Percentiles rank a stretch among this genome's conserved stretches.
Evolutionary conservation across 2,888 invertebrate species (phyloP).

Genomic region (Pachycephus smyrnensis): DNA sequence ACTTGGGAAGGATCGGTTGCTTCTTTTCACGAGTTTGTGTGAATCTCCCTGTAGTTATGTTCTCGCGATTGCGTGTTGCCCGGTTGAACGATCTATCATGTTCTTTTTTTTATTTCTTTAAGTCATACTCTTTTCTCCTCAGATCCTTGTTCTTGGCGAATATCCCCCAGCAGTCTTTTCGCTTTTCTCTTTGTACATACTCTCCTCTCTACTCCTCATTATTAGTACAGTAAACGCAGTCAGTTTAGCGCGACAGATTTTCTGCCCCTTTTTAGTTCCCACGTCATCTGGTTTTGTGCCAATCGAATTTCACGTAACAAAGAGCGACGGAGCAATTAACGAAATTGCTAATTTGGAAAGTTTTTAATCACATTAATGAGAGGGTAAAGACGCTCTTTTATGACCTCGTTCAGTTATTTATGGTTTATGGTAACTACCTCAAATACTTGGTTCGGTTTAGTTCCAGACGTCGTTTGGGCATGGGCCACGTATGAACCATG

Average conservation of each 20-base stretch:
- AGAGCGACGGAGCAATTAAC: conserved; percentile 46
- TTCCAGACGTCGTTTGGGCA: conserved; percentile 13
- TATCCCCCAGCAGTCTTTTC: not conserved
- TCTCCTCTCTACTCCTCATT: not conserved
- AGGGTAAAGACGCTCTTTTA: conserved; percentile 40
- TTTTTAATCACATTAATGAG: conserved; percentile 52
- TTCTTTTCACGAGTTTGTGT: conserved; percentile 9
- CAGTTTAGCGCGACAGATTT: not conserved
- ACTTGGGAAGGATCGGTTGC: not conserved
- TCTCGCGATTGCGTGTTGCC: conserved; percentile 11
- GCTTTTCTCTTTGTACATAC: conserved; percentile 5
- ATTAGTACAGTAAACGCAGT: not conserved
- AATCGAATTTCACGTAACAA: conserved; percentile 26
- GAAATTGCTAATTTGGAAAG: conserved; percentile 48
- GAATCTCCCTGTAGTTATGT: not conserved
- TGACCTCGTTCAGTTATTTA: conserved; percentile 45
- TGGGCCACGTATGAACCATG: not conserved
- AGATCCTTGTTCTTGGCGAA: not conserved
- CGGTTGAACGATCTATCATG: not conserved
- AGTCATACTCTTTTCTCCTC: not conserved
- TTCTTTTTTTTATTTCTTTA: not conserved
- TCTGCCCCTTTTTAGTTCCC: conserved; percentile 3
- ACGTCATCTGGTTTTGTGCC: not conserved
- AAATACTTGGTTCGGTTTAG: conserved; percentile 25
- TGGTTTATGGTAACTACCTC: conserved; percentile 48